Evolutionary conservation across 2,797 vertebrate species (phyloP).

Genomic region (Oreortyx pictus): DNA sequence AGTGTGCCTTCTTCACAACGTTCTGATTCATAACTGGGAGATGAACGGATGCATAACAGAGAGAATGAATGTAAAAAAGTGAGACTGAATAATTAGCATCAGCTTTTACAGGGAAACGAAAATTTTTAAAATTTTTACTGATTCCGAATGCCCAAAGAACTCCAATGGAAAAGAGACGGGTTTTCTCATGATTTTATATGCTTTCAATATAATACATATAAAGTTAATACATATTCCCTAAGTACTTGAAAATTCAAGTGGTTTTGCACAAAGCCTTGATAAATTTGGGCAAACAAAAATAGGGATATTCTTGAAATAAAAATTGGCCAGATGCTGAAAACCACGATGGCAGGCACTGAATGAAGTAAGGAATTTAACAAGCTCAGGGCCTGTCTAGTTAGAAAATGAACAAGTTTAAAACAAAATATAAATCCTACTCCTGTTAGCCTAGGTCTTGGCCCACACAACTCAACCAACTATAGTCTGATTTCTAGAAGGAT

Average conservation of each 20-base stretch:
- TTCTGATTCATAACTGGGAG: constrained; percentile 14
- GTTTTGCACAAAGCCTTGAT: neutral
- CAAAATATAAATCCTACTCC: neutral
- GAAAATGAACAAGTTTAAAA: neutral
- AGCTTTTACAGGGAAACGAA: neutral
- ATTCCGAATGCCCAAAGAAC: neutral
- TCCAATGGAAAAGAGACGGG: neutral
- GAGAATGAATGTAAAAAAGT: neutral
- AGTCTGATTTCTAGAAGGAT: neutral
- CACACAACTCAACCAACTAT: neutral
- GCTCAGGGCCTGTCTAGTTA: neutral
- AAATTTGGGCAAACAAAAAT: neutral
- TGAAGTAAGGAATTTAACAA: neutral
- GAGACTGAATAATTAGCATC: neutral
- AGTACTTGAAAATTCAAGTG: neutral
- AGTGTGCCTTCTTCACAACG: constrained; percentile 10
- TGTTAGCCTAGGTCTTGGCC: neutral
- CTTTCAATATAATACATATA: neutral
- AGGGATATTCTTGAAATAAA: constrained; percentile 14
- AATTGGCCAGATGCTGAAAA: constrained; percentile 11
- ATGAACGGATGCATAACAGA: neutral
- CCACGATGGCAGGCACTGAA: neutral
- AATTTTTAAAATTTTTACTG: neutral
- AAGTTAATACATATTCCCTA: neutral
- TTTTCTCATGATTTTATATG: neutral